Percentiles rank a stretch among this genome's conserved stretches.
phyloP scores from a whole-genome alignment of 2,113 vertebrate species.

The Pelvicachromis taeniatus region DNA sequence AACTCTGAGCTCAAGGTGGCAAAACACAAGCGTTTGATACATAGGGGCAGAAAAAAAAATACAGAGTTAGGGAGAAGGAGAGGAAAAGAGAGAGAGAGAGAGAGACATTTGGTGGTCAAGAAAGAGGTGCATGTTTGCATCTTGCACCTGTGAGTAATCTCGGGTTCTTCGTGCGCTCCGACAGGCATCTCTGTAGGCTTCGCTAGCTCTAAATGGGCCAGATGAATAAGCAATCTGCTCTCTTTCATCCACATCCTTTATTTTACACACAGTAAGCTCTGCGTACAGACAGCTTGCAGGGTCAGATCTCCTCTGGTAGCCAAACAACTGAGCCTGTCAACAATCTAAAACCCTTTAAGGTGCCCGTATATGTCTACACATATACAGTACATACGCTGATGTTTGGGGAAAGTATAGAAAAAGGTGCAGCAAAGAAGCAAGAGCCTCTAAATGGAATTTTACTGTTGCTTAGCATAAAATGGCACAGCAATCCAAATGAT shows the following conservation, averaged over 20 bases:
- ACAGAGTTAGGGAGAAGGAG: not conserved
- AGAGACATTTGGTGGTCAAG: not conserved
- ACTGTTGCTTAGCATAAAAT: not conserved
- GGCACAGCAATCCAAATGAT: not conserved
- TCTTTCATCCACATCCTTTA: conserved; percentile 69
- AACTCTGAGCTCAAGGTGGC: conserved; percentile 45
- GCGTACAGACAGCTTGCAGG: not conserved
- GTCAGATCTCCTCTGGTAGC: not conserved
- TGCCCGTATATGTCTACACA: not conserved
- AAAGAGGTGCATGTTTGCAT: conserved; percentile 2
- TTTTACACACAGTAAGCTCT: conserved; percentile 28
- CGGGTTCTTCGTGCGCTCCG: conserved; percentile 18
- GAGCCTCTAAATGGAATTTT: not conserved
- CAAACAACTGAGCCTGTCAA: not conserved
- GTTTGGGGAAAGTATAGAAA: not conserved
- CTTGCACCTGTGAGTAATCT: conserved; percentile 69
- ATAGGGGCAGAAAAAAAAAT: conserved; percentile 13
- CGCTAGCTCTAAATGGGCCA: conserved; percentile 69
- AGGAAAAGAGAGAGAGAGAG: not conserved
- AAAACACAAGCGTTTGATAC: conserved; percentile 39
- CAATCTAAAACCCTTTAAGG: not conserved
- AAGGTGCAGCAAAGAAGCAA: not conserved
- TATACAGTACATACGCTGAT: not conserved
- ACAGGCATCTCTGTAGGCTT: conserved; percentile 63
- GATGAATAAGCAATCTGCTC: conserved; percentile 73